Percentiles rank a stretch among this genome's conserved stretches.
Evolutionary conservation across 2,888 invertebrate genomes (phyloP).

Genomic region (Cremastobaeus sp.): DNA sequence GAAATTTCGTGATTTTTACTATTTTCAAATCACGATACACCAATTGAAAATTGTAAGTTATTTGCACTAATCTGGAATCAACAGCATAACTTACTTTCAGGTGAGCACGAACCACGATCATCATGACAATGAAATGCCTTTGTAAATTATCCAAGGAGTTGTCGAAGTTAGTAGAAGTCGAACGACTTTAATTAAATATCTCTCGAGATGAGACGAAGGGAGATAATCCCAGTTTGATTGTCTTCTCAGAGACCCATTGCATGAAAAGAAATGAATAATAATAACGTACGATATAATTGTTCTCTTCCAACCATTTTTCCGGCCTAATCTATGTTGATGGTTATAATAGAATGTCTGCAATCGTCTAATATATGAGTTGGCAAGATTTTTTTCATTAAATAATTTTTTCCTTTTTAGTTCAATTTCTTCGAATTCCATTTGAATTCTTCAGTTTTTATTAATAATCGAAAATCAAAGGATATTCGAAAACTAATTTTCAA

Average conservation of each 20-base stretch:
- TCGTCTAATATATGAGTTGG: too few species aligned
- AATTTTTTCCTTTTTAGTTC: too few species aligned
- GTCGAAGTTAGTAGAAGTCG: slow-evolving; percentile 70
- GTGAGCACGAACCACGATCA: slow-evolving; percentile 47
- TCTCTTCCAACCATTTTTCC: too few species aligned
- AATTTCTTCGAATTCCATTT: too few species aligned
- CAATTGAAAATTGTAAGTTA: slow-evolving; percentile 26
- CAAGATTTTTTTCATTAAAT: too few species aligned
- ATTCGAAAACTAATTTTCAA: too few species aligned
- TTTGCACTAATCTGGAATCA: slow-evolving; percentile 31
- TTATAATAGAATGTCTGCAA: too few species aligned
- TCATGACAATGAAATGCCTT: slow-evolving; percentile 71
- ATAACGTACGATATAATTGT: slow-evolving; percentile 57
- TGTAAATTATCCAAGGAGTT: slow-evolving; percentile 74
- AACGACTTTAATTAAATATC: slow-evolving; percentile 77
- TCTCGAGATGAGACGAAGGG: slow-evolving; percentile 66
- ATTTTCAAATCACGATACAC: slow-evolving; percentile 20
- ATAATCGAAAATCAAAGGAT: too few species aligned
- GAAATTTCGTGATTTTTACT: too few species aligned
- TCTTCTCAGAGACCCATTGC: slow-evolving; percentile 60
- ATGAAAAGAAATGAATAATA: slow-evolving; percentile 64
- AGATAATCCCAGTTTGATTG: slow-evolving; percentile 70
- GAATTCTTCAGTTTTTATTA: too few species aligned
- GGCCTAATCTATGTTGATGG: too few species aligned
- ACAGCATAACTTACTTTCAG: slow-evolving; percentile 51